Conservation (phyloP, 2,113 vertebrate genomes). For the Callithrix jacchus region DNA sequence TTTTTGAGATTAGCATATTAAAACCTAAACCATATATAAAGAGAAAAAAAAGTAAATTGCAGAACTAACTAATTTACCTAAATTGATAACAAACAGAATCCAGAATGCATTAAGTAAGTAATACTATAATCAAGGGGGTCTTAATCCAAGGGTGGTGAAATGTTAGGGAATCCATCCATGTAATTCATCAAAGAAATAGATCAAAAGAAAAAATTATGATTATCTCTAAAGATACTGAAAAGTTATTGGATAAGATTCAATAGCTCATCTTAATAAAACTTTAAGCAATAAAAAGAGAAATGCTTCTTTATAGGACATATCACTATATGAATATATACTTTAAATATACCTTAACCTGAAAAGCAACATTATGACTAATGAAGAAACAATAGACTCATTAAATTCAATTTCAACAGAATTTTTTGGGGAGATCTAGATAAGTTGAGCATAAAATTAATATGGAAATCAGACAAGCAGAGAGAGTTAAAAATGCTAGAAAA, state of each 20-base stretch:
- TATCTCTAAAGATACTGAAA: background rate
- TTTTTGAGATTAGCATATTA: background rate
- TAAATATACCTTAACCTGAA: background rate
- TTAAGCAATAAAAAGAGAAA: background rate
- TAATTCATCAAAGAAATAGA: slow-evolving; percentile 6
- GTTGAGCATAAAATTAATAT: background rate
- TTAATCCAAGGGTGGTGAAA: background rate
- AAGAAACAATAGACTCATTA: background rate
- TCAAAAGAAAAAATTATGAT: background rate
- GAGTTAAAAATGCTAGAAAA: background rate
- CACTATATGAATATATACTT: background rate
- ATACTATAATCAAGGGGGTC: background rate
- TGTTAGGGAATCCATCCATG: background rate
- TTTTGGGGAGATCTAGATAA: background rate
- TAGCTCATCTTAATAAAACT: background rate
- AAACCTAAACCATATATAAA: background rate
- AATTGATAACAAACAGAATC: background rate
- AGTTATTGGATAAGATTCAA: background rate
- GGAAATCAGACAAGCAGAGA: background rate
- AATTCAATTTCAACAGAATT: slow-evolving; percentile 1
- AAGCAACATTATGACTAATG: background rate
- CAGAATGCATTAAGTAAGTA: background rate
- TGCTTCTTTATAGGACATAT: background rate
- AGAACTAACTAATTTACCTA: background rate
- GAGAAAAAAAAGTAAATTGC: background rate